Evolutionary conservation across 2,797 vertebrate species (phyloP).

Genomic region (Bradypodion ventrale): DNA sequence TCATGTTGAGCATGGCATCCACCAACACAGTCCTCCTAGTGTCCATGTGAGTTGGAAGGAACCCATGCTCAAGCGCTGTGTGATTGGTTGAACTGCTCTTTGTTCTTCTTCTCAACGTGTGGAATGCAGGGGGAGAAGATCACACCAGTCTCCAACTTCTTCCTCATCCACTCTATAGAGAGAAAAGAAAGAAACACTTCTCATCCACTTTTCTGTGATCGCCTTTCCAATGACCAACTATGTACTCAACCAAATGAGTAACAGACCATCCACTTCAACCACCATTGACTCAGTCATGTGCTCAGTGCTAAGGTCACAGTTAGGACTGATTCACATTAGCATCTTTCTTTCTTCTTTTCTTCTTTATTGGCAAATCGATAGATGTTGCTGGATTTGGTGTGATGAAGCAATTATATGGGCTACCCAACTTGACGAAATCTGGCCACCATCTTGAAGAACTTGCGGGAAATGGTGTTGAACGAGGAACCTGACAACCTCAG

Average conservation of each 20-base stretch:
- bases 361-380: background rate
- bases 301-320: background rate
- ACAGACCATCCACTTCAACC: conserved; percentile 17
- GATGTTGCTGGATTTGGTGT: background rate
- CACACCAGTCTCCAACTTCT: conserved; percentile 12
- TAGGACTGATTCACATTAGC: background rate
- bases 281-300: too few relatives aligned
- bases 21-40: conserved; percentile 46
- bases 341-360: background rate
- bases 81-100: conserved; percentile 41
- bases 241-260: background rate
- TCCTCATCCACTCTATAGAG: conserved; percentile 48
- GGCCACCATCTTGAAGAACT: background rate
- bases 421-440: background rate
- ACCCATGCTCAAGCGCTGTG: background rate
- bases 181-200: conserved; percentile 13
- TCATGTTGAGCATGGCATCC: conserved; percentile 27
- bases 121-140: conserved; percentile 41
- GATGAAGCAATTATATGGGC: background rate
- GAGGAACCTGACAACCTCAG: background rate
- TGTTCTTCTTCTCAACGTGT: conserved; percentile 31
- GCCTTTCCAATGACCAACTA: conserved; percentile 18
- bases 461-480: background rate
- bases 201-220: conserved; percentile 46
- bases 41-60: conserved; percentile 40